Evolutionary conservation across 2,113 vertebrate species (phyloP), one percentile per base, ranked within the genome.

Genomic region (Caranx ignobilis): DNA sequence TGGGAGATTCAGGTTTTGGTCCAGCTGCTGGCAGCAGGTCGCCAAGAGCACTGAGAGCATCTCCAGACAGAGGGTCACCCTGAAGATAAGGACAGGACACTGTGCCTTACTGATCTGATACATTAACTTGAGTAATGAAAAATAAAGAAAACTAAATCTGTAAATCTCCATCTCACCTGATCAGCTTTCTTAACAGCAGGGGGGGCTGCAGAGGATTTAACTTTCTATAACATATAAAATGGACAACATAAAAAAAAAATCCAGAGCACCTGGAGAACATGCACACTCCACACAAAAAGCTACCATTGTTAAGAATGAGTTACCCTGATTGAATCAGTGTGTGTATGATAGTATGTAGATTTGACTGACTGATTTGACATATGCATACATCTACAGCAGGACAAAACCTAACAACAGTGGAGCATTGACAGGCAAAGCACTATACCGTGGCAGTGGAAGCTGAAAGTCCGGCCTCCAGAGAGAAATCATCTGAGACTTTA

Each of bases 21-120:
- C 60, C 59, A 15, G 89, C 71, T 64, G 15, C 59, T 4, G 89
- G 64, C 70, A 95, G 67, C 0, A 43, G 71, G 81, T 89, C 91
- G 0, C 57, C 16, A 0, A 95, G 88, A 80, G 88, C 90, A 1
- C 75, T 19, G n/a, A 95, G 82, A 75, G 93, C 93, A 35, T 94
- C 94, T 74, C 84, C 64, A 61, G 92, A 88, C 78, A 94, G 59
- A 2, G 64, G 37, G 47, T 4, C 80, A 15, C 8, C 87, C 92
- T 94, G 85, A 66, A 34, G 63, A 65, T 26, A 26, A 77, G 5
- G 60, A 67, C 1, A 55, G 11, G 4, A 75, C 21, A 61, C 2
- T 35, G 3, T 64, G 2, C 16, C 39, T 2, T 45, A 13, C 16
- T 3, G 37, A 59, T 63, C 2, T 19, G 10, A 26, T 19, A n/a